These are phyloP conservation scores for Melanotaenia pygmaea DNA, from an alignment of 2,797 vertebrate genomes.

Conservation along the genomic window DNA sequence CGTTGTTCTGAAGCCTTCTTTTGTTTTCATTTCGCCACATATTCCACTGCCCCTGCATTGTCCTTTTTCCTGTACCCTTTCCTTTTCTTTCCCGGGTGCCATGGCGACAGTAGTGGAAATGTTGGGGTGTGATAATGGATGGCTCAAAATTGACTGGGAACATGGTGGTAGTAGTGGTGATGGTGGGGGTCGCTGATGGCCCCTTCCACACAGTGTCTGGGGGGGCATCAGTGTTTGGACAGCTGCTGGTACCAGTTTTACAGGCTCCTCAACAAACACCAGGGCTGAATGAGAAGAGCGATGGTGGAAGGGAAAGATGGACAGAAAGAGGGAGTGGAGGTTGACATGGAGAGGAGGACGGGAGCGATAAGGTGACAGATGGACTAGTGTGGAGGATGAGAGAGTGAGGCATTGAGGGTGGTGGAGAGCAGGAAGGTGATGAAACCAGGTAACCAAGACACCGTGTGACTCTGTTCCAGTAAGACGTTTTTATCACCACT, in stretches of 20 bases:
- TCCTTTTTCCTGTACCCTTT: conserved; percentile 14
- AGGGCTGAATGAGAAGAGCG: conserved; percentile 55
- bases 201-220: conserved; percentile 26
- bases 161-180: neutral
- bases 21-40: conserved; percentile 18
- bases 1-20: neutral
- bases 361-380: conserved; percentile 32
- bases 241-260: conserved; percentile 83
- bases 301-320: conserved; percentile 44
- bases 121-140: conserved; percentile 46
- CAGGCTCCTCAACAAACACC: conserved; percentile 77
- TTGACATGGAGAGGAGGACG: conserved; percentile 35
- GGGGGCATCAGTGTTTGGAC: conserved; percentile 78
- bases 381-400: conserved; percentile 15
- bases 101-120: conserved; percentile 56
- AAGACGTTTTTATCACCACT: conserved; percentile 34
- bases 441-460: conserved; percentile 40
- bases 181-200: conserved; percentile 15
- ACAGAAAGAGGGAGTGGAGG: conserved; percentile 36
- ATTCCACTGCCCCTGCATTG: conserved; percentile 1
- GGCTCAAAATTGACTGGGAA: conserved; percentile 54
- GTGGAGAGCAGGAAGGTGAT: conserved; percentile 33
- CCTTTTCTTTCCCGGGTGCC: conserved; percentile 38
- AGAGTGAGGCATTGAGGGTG: neutral
- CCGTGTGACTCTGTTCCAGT: conserved; percentile 23